These are phyloP conservation scores for Apostichopus californicus DNA, from an alignment of 35 echinoderm and acorn worm species.

Conservation along the genomic window DNA sequence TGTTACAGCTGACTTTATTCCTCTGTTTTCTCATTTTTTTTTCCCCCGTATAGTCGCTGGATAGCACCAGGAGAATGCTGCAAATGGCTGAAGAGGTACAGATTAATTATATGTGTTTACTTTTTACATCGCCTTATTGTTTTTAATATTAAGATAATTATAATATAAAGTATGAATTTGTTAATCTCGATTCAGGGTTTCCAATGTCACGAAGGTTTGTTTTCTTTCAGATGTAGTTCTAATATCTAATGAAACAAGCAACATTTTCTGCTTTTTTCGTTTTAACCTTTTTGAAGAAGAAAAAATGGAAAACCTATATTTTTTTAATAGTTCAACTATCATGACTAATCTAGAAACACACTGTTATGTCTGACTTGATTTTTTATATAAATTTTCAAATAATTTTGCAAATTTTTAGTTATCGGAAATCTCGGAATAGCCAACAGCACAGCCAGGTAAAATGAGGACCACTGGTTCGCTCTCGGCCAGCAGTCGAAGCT, in stretches of 20 bases:
- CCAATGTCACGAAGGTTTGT: no score
- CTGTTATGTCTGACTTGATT: background rate
- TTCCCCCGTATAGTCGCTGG: slow-evolving; percentile 63
- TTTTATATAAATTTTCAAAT: background rate
- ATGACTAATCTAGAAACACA: background rate
- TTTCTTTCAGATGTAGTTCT: no score
- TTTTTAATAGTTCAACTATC: no score
- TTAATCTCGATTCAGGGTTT: no score
- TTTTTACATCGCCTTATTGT: no score
- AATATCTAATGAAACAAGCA: no score
- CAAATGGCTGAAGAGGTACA: slow-evolving; percentile 82
- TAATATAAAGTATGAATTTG: no score
- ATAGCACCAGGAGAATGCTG: slow-evolving; percentile 91
- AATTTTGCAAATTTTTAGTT: background rate
- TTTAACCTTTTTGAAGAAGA: no score
- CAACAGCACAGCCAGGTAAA: background rate
- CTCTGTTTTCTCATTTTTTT: background rate
- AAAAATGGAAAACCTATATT: no score
- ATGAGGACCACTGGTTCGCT: background rate
- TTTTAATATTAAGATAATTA: no score
- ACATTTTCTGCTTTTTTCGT: no score
- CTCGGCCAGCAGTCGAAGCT: background rate
- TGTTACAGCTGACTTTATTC: background rate
- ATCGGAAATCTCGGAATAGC: background rate
- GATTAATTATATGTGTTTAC: background rate